Conservation (phyloP, 1,140 invertebrate genomes). For the Scaptodrosophila lebanonensis region DNA sequence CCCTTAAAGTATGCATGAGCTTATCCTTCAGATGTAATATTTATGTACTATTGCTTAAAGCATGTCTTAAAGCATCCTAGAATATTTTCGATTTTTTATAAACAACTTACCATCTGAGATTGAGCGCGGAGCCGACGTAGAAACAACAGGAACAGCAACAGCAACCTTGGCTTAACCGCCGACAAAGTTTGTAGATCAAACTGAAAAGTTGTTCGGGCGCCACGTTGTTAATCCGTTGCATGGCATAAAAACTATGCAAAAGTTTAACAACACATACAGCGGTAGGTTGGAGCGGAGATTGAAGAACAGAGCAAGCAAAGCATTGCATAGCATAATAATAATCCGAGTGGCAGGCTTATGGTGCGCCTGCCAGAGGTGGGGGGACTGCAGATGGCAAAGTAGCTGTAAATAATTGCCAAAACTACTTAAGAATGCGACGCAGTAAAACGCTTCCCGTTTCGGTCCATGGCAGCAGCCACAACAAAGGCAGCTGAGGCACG, state of each 20-base stretch:
- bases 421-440: constrained; percentile 72
- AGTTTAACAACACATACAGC: constrained; percentile 46
- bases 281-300: background rate
- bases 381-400: constrained; percentile 39
- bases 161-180: constrained; percentile 24
- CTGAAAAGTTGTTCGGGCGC: constrained; percentile 51
- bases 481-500: background rate
- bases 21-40: too few species aligned
- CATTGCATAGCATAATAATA: constrained; percentile 59
- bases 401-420: constrained; percentile 75
- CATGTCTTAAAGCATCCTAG: constrained; percentile 57
- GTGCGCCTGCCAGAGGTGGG: constrained; percentile 10
- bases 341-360: constrained; percentile 68
- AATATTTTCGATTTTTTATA: constrained; percentile 53
- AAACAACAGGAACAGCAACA: background rate
- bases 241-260: constrained; percentile 71
- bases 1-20: constrained; percentile 32
- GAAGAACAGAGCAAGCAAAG: background rate
- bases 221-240: constrained; percentile 72
- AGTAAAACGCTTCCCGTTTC: constrained; percentile 60
- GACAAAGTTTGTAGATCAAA: constrained; percentile 69
- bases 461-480: background rate
- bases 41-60: too few species aligned
- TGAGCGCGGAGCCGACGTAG: background rate
- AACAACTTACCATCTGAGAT: constrained; percentile 62